Conservation (phyloP, 1,140 invertebrate species). For the Cryptotermes secundus region DNA sequence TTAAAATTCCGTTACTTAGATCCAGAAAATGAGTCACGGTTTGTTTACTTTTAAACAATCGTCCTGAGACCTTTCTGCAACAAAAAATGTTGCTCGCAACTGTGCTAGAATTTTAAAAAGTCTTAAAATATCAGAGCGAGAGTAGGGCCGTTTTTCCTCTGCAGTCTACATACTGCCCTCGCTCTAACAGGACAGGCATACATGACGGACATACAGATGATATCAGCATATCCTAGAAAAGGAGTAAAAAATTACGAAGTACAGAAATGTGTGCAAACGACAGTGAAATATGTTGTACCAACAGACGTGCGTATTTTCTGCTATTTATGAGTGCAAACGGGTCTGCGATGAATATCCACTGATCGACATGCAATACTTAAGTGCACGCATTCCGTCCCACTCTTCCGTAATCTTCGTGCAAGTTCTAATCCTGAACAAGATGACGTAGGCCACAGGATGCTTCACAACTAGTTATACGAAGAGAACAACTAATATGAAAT, state of each 20-base stretch:
- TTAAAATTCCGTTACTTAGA: too few relatives aligned
- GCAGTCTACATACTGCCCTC: not conserved
- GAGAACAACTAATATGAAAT: too few relatives aligned
- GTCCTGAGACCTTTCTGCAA: too few relatives aligned
- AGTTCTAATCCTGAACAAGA: not conserved
- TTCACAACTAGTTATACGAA: not conserved
- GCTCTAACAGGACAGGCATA: not conserved
- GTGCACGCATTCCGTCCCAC: not conserved
- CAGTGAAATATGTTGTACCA: not conserved
- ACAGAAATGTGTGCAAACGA: not conserved
- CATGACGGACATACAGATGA: not conserved
- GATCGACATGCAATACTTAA: not conserved
- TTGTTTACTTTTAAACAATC: too few relatives aligned
- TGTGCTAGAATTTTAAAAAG: not conserved
- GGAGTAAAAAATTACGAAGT: not conserved
- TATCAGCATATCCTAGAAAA: not conserved
- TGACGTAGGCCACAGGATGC: not conserved
- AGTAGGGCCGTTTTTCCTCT: not conserved
- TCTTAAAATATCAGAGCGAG: not conserved
- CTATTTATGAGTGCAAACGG: too few relatives aligned
- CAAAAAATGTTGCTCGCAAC: not conserved
- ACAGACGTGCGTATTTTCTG: not conserved
- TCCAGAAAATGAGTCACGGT: too few relatives aligned
- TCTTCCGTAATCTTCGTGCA: not conserved
- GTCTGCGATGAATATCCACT: not conserved